These are phyloP conservation scores for Octonoba sinensis DNA, from an alignment of 2,888 invertebrate genomes.

Conservation along the genomic window DNA sequence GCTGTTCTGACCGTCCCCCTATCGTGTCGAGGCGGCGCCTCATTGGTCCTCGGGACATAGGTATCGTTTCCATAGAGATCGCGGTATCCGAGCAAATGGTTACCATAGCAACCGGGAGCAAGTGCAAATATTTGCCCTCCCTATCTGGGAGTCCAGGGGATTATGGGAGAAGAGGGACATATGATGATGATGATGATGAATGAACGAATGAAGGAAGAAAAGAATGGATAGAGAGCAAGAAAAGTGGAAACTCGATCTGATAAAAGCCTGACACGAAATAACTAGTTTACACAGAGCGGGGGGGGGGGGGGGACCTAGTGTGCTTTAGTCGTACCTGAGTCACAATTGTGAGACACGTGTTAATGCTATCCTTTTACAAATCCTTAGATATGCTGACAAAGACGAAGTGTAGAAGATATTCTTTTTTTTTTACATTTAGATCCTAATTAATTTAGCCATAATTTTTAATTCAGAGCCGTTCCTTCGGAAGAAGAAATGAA, in stretches of 20 bases:
- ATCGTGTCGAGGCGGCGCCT: constrained; percentile 31
- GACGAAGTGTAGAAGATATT: too few species aligned
- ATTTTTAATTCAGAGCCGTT: too few species aligned
- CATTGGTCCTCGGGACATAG: constrained; percentile 62
- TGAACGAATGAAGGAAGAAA: constrained; percentile 42
- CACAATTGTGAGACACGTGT: constrained; percentile 45
- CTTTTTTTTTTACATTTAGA: too few species aligned
- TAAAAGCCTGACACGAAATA: constrained; percentile 65
- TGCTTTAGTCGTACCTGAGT: constrained; percentile 56
- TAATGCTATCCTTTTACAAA: constrained; percentile 46
- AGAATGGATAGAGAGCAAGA: constrained; percentile 27
- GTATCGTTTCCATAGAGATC: constrained; percentile 59
- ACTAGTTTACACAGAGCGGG: constrained; percentile 59
- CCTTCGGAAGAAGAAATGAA: too few species aligned
- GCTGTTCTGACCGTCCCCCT: constrained; percentile 35
- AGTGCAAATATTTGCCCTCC: constrained; percentile 64
- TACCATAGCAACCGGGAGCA: constrained; percentile 57
- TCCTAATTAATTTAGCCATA: too few species aligned
- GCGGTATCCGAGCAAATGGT: constrained; percentile 61
- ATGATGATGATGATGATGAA: constrained; percentile 64
- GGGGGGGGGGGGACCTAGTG: constrained; percentile 19
- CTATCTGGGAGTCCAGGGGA: constrained; percentile 62
- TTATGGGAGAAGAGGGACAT: constrained; percentile 64
- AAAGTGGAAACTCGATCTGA: constrained; percentile 65
- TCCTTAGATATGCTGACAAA: constrained; percentile 44